These are phyloP conservation scores for Ondatra zibethicus DNA, from an alignment of 2,113 vertebrate species.

Conservation along the genomic window DNA sequence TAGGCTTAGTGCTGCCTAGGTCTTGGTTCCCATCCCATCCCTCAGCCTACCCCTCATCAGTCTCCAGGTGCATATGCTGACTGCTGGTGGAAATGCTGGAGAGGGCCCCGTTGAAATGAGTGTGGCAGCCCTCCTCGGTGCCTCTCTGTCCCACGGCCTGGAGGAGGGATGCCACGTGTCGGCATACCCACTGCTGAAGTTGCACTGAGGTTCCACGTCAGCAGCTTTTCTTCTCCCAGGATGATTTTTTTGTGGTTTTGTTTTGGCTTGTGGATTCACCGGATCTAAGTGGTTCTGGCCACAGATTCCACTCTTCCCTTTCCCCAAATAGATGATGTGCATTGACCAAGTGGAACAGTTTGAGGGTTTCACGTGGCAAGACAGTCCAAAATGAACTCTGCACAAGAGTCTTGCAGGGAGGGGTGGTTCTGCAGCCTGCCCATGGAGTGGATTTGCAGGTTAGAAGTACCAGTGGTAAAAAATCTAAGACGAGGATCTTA, in stretches of 20 bases:
- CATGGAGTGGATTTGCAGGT: neutral
- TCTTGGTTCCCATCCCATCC: neutral
- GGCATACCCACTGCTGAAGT: neutral
- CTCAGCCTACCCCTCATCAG: neutral
- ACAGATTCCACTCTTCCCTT: neutral
- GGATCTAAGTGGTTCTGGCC: neutral
- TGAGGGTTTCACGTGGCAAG: neutral
- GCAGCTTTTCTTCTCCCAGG: neutral
- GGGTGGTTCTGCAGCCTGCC: neutral
- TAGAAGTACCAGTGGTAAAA: neutral
- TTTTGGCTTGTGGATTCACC: neutral
- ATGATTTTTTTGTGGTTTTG: neutral
- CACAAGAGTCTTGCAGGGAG: fast-evolving
- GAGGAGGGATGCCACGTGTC: no score
- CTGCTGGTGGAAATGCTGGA: neutral
- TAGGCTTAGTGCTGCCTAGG: neutral
- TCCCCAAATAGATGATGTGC: neutral
- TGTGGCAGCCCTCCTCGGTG: neutral
- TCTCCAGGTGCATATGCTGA: neutral
- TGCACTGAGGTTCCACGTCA: neutral
- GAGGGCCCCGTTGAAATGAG: neutral
- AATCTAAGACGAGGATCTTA: neutral
- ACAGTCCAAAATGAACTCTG: neutral
- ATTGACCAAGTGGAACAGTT: neutral
- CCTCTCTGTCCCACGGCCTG: neutral